phyloP scores from a whole-genome alignment of 2,888 invertebrate genomes.

The Calameuta idolon region DNA sequence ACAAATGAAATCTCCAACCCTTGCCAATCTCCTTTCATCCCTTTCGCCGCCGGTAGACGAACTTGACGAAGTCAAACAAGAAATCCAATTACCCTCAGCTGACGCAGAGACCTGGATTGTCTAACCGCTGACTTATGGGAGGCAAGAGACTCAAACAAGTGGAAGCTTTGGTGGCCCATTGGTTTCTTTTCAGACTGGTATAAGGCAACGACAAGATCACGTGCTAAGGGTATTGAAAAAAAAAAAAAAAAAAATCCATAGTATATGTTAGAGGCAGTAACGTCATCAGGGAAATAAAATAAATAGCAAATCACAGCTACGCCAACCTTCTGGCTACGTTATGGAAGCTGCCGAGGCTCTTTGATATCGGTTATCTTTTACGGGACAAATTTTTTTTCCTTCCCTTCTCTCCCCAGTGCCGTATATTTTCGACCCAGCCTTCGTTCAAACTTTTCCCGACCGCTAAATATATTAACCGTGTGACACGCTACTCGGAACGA shows the following conservation, averaged over 20 bases:
- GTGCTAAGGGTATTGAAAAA: neutral
- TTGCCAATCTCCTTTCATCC: neutral
- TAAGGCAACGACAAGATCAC: neutral
- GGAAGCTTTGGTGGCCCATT: neutral
- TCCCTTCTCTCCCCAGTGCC: neutral
- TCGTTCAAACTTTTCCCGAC: neutral
- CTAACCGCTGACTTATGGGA: conserved; percentile 11
- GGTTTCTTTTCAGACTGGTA: conserved; percentile 68
- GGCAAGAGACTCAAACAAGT: conserved; percentile 1
- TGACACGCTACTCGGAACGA: too few species aligned
- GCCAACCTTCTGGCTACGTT: neutral
- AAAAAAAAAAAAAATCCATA: too few species aligned
- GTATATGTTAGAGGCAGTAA: neutral
- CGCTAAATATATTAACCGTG: neutral
- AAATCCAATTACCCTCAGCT: conserved; percentile 10
- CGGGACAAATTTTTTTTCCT: neutral
- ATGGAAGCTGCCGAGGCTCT: neutral
- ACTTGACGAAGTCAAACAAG: conserved; percentile 2
- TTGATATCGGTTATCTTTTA: neutral
- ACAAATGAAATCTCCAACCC: conserved; percentile 1
- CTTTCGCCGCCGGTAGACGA: neutral
- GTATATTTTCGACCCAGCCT: neutral
- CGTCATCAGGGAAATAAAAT: neutral
- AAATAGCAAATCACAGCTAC: neutral
- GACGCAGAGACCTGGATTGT: conserved; percentile 1